Evolutionary conservation across 2,888 invertebrate genomes (phyloP).

Genomic region (Synergus laeviventris): DNA sequence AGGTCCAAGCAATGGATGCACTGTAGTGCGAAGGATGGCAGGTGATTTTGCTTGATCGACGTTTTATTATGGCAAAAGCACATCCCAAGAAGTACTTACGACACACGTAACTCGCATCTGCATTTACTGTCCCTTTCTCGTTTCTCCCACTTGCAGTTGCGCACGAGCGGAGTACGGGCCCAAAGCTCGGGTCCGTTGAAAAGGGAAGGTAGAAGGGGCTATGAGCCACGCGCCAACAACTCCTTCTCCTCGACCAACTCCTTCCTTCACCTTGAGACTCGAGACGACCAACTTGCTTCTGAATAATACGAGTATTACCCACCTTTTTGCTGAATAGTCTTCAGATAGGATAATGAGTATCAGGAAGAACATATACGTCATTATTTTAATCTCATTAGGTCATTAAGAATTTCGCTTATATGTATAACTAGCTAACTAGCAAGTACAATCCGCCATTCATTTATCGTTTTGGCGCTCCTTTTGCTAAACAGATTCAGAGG

Average conservation of each 20-base stretch:
- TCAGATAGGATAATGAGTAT: background rate
- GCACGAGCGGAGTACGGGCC: constrained; percentile 31
- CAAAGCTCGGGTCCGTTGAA: constrained; percentile 26
- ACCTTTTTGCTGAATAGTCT: constrained; percentile 1
- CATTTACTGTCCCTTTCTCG: constrained; percentile 27
- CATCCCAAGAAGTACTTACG: constrained; percentile 36
- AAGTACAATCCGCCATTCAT: too few relatives aligned
- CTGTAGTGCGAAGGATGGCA: background rate
- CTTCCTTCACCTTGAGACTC: constrained; percentile 34
- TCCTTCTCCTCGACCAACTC: constrained; percentile 28
- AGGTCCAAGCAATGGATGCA: constrained; percentile 2
- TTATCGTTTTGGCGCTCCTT: too few relatives aligned
- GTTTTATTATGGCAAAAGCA: constrained; percentile 38
- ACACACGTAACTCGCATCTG: constrained; percentile 33
- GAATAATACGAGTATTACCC: constrained; percentile 11
- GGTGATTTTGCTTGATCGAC: constrained; percentile 32
- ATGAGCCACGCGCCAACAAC: constrained; percentile 27
- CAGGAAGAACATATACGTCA: background rate
- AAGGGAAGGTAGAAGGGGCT: background rate
- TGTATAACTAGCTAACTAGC: too few relatives aligned
- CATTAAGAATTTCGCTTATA: background rate
- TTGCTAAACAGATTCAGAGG: too few relatives aligned
- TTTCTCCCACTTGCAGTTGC: background rate
- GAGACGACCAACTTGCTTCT: constrained; percentile 17
- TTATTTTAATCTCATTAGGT: background rate